Percentiles rank a stretch among this genome's conserved stretches.
Conservation (phyloP, 23 tunicate species). For the Ciona savignyi region DNA sequence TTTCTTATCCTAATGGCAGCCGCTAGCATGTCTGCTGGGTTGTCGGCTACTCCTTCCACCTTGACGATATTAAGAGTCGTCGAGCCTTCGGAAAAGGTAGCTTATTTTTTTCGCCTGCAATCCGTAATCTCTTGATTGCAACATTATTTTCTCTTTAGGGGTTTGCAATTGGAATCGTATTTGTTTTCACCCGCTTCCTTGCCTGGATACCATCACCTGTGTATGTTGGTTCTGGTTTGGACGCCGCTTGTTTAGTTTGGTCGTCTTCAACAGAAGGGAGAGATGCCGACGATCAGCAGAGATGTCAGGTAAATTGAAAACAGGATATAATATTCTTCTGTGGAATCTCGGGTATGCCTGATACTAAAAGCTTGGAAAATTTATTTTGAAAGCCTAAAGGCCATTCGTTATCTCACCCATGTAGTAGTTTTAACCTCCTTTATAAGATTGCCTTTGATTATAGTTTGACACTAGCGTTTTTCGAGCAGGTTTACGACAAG, state of each 20-base stretch:
- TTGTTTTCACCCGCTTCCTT: conserved; percentile 64
- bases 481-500: conserved; percentile 88
- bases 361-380: too few relatives aligned
- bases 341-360: too few relatives aligned
- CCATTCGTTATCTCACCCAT: too few relatives aligned
- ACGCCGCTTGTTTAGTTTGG: conserved; percentile 56
- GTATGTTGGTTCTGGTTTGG: conserved; percentile 78
- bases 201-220: conserved; percentile 94
- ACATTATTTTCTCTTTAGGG: conserved; percentile 22
- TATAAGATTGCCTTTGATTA: not conserved
- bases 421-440: too few relatives aligned
- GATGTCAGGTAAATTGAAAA: conserved; percentile 57
- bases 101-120: conserved; percentile 1
- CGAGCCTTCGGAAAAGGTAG: conserved; percentile 64
- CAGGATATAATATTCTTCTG: too few relatives aligned
- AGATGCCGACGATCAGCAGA: conserved; percentile 7
- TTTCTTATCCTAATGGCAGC: conserved; percentile 66
- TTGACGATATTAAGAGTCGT: conserved; percentile 60
- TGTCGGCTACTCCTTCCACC: conserved; percentile 82
- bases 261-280: not conserved
- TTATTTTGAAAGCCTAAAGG: too few relatives aligned
- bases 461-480: not conserved
- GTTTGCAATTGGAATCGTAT: conserved; percentile 73
- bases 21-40: conserved; percentile 74
- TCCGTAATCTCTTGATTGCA: not conserved